Evolutionary conservation across 2,888 invertebrate species (phyloP), one percentile per base, ranked within the genome.

Genomic region (Diaprepes abbreviatus): DNA sequence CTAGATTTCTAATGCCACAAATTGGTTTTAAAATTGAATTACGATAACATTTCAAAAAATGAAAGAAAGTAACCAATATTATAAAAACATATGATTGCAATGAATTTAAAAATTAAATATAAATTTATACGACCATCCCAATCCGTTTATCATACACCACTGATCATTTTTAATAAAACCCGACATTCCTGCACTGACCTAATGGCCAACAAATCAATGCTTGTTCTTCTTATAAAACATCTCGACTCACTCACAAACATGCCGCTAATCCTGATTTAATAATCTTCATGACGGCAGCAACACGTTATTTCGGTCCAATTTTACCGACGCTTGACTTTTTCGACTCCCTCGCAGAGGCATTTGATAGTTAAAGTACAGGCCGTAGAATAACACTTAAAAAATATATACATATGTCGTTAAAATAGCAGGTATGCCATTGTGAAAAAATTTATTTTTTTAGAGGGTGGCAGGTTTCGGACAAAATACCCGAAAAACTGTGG

Each of bases 201-300:
- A 78, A 80, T 77, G 75, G 77, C 78, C 80, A 77, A 82, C 82
- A 82, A 82, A 82, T 82, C 82, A 82, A 82, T 81, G 81, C 80
- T 80, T 79, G 80, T 80, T 80, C 81, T 81, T 80, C 78, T 78
- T 76, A 69, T 71, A 75, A 74, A 73, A 76, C 71, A 68, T 71
- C 75, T 73, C 74, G 76, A 75, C 77, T 78, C 78, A 78, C 81
- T 81, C 82, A 81, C 79, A 82, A 80, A 81, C 80, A 81, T 74
- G 78, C 81, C 83, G 83, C 84, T 84, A 84, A 84, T 84, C 84
- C 83, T 83, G 84, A 83, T 84, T 84, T 84, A 84, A 83, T 83
- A 83, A 83, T 83, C 82, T 82, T 80, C 79, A 80, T 80, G 48
- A 48, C 50, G 17, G 60, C 50, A 50, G 33, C 45, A 59, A 59